phyloP scores from a whole-genome alignment of 2,888 invertebrate species.

The Melanchra persicariae region DNA sequence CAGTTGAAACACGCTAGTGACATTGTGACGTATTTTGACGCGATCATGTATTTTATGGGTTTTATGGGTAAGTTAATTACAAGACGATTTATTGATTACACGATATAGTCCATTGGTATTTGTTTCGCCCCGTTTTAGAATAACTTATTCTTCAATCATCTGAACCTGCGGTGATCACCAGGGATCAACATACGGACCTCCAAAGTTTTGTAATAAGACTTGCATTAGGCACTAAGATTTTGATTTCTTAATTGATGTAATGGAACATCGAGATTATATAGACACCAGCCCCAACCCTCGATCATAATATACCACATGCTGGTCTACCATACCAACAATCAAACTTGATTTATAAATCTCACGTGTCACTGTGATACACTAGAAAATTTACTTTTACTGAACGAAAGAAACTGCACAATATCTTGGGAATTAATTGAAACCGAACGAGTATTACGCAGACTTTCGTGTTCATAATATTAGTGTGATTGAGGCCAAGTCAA shows the following conservation, averaged over 20 bases:
- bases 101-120: background rate
- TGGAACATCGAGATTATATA: background rate
- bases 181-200: too few relatives aligned
- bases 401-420: constrained; percentile 30
- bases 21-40: constrained; percentile 70
- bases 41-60: constrained; percentile 74
- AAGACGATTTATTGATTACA: background rate
- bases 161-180: background rate
- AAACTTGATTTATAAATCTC: constrained; percentile 4
- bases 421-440: constrained; percentile 44
- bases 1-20: constrained; percentile 72
- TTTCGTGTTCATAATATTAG: constrained; percentile 59
- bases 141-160: background rate
- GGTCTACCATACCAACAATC: background rate
- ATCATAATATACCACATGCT: background rate
- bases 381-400: constrained; percentile 30
- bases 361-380: background rate
- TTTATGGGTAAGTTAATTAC: constrained; percentile 80
- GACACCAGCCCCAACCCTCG: background rate
- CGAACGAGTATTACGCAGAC: constrained; percentile 37
- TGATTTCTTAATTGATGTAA: background rate
- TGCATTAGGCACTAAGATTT: background rate
- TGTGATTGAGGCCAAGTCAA: constrained; percentile 61
- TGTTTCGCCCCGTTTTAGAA: background rate
- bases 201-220: background rate